Percentiles rank a stretch among this genome's conserved stretches.
phyloP scores from a whole-genome alignment of 2,113 vertebrate species.

The Megaceryle maxima region DNA sequence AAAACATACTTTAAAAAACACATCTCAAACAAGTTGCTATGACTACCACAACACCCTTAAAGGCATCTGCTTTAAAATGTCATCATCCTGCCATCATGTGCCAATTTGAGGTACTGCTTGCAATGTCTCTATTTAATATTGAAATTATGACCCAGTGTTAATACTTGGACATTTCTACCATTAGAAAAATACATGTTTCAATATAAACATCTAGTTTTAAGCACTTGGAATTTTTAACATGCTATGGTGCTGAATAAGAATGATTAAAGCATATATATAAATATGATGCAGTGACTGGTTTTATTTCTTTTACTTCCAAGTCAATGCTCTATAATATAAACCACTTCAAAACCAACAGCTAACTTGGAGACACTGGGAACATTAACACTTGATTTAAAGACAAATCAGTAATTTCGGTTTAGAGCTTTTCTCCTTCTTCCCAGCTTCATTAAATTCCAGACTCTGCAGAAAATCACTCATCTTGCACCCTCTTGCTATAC shows the following conservation, averaged over 20 bases:
- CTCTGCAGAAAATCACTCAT: neutral
- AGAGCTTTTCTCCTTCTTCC: neutral
- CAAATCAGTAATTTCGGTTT: neutral
- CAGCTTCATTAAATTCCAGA: neutral
- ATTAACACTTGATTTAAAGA: neutral
- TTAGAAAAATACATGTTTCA: neutral
- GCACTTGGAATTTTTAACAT: neutral
- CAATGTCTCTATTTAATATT: neutral
- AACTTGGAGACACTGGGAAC: neutral
- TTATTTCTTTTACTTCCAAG: neutral
- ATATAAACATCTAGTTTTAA: neutral
- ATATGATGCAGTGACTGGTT: neutral
- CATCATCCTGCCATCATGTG: conserved; percentile 58
- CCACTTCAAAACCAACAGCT: neutral
- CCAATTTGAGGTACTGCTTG: conserved; percentile 4
- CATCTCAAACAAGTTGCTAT: neutral
- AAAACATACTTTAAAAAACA: neutral
- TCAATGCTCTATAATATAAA: neutral
- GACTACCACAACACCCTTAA: neutral
- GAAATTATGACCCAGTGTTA: neutral
- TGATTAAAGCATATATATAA: neutral
- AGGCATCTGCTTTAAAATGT: neutral
- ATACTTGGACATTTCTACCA: neutral
- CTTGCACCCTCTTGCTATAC: neutral
- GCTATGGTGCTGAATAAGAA: neutral